Conservation (phyloP, 2,113 vertebrate species). For the Origma solitaria region DNA sequence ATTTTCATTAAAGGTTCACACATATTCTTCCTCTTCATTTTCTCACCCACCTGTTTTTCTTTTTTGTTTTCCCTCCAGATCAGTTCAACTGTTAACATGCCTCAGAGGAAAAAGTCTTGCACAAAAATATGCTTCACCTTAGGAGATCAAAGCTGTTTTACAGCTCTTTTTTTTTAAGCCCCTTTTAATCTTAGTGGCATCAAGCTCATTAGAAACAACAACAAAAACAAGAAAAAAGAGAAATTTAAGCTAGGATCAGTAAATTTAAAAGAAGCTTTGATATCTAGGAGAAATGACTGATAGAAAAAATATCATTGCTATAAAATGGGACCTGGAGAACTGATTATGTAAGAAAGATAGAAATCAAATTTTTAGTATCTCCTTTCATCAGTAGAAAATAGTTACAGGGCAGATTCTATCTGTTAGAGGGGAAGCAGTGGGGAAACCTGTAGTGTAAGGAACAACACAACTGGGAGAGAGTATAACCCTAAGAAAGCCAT, state of each 20-base stretch:
- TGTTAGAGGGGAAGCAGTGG: neutral
- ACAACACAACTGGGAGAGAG: neutral
- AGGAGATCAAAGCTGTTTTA: conserved; percentile 46
- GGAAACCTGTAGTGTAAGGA: neutral
- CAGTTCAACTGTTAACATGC: conserved; percentile 9
- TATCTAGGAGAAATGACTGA: neutral
- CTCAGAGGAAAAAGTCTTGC: conserved; percentile 19
- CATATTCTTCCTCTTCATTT: neutral
- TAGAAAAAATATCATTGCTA: neutral
- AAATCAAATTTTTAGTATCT: neutral
- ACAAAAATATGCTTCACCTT: conserved; percentile 36
- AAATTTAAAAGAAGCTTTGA: conserved; percentile 14
- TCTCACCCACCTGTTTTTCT: conserved; percentile 28
- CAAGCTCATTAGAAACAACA: conserved; percentile 26
- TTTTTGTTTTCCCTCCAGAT: conserved; percentile 11
- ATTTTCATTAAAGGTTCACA: neutral
- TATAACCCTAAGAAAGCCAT: neutral
- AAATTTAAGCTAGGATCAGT: neutral
- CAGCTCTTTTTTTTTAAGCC: neutral
- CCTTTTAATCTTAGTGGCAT: conserved; percentile 18
- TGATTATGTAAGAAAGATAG: neutral
- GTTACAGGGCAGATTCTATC: neutral
- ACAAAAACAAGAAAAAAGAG: neutral
- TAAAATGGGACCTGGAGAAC: neutral
- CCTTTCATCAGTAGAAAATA: neutral